Evolutionary conservation across 2,888 invertebrate species (phyloP), one percentile per base, ranked within the genome.

Genomic region (Thymelicus sylvestris): DNA sequence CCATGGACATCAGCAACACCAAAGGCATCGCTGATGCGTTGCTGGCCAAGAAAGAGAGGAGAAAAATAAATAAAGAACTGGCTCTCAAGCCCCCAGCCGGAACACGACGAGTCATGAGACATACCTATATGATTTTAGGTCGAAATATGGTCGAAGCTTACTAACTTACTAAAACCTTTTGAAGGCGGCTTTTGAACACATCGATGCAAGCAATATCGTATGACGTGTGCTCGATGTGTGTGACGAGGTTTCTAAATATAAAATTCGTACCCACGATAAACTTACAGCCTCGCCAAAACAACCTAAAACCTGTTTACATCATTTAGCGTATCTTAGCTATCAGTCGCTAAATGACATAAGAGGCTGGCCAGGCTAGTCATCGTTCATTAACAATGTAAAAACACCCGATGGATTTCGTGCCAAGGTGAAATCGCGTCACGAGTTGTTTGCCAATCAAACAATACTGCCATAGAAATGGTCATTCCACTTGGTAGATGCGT

Each of bases 351-450:
- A 41, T 60, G 60, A 60, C 60, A 60, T 68, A 61, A 62, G 52
- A 55, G 31, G 44, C 47, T 57, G 63, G 63, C 57, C 63, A 55
- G 31, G 44, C 47, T 57, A 68, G 68, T 63, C 68, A 73, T 74
- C 75, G 72, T 73, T 75, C 75, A 77, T 74, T 76, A 74, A 75
- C 60, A 72, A 73, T 73, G 73, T 76, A 73, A 72, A 76, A 74
- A 75, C 73, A 73, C 68, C 70, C 74, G 31, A 60, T 39, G 74
- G 71, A 74, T 77, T 76, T 75, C 74, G 75, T 78, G 79, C 76
- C 79, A 79, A 80, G 79, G 79, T 74, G 67, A 79, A 71, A 74
- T 48, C 66, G 73, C 59, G 67, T 73, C 72, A 73, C 72, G 71
- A 64, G 48, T 55, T 64, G 55, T 52, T 64, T 57, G 64, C 64